phyloP scores from a whole-genome alignment of 2,888 invertebrate genomes.

The Andrena marginata region DNA sequence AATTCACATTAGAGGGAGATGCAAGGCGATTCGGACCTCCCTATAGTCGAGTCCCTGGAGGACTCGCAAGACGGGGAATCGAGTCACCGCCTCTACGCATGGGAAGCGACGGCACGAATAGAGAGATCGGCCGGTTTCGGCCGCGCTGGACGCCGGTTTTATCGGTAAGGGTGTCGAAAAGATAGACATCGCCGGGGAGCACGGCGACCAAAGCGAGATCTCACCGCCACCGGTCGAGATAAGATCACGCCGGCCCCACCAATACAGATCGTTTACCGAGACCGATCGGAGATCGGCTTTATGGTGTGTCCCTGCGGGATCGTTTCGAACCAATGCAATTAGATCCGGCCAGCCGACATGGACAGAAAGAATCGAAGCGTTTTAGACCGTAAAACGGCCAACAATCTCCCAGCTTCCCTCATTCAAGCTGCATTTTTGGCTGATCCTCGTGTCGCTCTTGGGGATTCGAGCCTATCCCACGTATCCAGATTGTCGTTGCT shows the following conservation, averaged over 20 bases:
- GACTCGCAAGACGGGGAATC: background rate
- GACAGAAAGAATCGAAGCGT: slow-evolving; percentile 56
- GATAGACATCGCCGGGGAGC: slow-evolving; percentile 75
- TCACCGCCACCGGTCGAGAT: slow-evolving; percentile 67
- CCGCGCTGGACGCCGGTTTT: slow-evolving; percentile 65
- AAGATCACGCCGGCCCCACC: slow-evolving; percentile 66
- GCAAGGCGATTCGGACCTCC: slow-evolving; percentile 11
- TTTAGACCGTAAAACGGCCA: slow-evolving; percentile 47
- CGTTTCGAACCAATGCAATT: slow-evolving; percentile 70
- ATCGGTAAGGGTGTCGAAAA: slow-evolving; percentile 76
- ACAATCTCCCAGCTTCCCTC: slow-evolving; percentile 26
- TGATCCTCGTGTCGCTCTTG: background rate
- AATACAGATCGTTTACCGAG: slow-evolving; percentile 72
- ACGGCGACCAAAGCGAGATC: slow-evolving; percentile 72
- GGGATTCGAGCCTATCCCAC: background rate
- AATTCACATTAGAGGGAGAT: slow-evolving; percentile 4
- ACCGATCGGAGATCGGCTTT: slow-evolving; percentile 71
- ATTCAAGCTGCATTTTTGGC: slow-evolving; percentile 64
- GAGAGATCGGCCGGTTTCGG: slow-evolving; percentile 68
- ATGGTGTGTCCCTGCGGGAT: slow-evolving; percentile 67
- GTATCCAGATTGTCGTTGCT: background rate
- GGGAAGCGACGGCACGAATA: slow-evolving; percentile 60
- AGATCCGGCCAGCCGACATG: slow-evolving; percentile 64
- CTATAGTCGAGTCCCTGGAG: background rate
- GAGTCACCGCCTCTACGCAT: slow-evolving; percentile 10